Percentiles rank a stretch among this genome's conserved stretches.
phyloP scores from a whole-genome alignment of 2,113 vertebrate species.

The Heteronetta atricapilla region DNA sequence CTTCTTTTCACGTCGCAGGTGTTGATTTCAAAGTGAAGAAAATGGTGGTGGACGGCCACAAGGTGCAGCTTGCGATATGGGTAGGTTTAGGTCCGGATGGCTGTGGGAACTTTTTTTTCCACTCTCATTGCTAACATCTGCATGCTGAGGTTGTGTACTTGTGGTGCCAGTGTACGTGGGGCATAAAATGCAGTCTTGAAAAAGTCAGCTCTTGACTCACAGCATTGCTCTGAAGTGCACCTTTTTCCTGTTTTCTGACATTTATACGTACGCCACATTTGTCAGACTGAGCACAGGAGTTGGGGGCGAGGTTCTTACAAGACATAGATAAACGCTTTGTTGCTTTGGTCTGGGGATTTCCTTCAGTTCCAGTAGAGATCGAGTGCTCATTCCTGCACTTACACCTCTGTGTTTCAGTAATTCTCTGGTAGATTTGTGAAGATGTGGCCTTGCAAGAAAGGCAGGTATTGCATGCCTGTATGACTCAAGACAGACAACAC shows the following conservation, averaged over 20 bases:
- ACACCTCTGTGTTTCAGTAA: background rate
- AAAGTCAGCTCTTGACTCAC: too few relatives aligned
- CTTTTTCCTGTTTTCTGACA: too few relatives aligned
- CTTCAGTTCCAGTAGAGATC: rapidly evolving
- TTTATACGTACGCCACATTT: too few relatives aligned
- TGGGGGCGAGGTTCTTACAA: too few relatives aligned
- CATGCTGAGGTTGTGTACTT: rapidly evolving
- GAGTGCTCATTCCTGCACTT: background rate
- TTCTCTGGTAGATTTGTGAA: background rate
- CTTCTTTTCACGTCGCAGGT: background rate
- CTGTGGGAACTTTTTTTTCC: background rate
- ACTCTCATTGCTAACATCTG: rapidly evolving
- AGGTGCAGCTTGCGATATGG: constrained; percentile 42
- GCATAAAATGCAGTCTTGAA: too few relatives aligned
- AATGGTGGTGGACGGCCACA: background rate
- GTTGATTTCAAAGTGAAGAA: constrained; percentile 64
- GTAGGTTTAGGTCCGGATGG: background rate
- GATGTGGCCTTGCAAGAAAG: background rate
- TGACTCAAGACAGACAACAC: background rate
- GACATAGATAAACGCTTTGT: rapidly evolving
- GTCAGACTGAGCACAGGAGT: too few relatives aligned
- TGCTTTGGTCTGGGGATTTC: background rate
- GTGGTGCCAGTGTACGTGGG: rapidly evolving
- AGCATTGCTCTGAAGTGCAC: too few relatives aligned
- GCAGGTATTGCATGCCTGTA: rapidly evolving